These are phyloP conservation scores for Tragelaphus strepsiceros DNA, from an alignment of 2,113 vertebrate species.

Conservation along the genomic window DNA sequence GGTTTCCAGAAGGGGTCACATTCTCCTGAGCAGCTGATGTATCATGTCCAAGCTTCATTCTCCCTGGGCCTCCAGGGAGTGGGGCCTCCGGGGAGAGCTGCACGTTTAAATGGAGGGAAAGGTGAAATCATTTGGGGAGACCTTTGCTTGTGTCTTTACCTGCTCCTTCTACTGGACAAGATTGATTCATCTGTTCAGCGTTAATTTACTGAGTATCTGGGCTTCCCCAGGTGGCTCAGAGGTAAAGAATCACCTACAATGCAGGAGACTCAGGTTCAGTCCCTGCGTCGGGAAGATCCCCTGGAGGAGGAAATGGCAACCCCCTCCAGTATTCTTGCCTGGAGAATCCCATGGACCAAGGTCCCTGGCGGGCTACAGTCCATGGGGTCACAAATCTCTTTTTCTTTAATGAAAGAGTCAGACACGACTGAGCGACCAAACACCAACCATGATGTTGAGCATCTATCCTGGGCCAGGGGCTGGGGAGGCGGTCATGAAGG, in stretches of 20 bases:
- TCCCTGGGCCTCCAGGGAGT: fast-evolving
- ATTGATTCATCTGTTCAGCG: fast-evolving
- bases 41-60: neutral
- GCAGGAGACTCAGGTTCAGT: neutral
- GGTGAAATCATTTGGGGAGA: neutral
- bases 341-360: neutral
- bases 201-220: too few species aligned
- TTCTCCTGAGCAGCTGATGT: neutral
- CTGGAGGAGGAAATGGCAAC: neutral
- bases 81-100: too few species aligned
- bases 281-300: neutral
- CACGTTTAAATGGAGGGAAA: fast-evolving
- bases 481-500: fast-evolving
- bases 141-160: neutral
- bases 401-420: neutral
- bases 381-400: neutral
- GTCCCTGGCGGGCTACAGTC: neutral
- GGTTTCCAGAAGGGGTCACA: neutral
- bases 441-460: fast-evolving
- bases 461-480: neutral
- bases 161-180: too few species aligned
- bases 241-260: neutral
- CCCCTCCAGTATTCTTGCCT: neutral
- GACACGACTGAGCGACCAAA: neutral
- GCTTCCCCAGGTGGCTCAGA: neutral